These are phyloP conservation scores for Catharus bicknelli DNA, from an alignment of 2,113 vertebrate species.

Conservation along the genomic window DNA sequence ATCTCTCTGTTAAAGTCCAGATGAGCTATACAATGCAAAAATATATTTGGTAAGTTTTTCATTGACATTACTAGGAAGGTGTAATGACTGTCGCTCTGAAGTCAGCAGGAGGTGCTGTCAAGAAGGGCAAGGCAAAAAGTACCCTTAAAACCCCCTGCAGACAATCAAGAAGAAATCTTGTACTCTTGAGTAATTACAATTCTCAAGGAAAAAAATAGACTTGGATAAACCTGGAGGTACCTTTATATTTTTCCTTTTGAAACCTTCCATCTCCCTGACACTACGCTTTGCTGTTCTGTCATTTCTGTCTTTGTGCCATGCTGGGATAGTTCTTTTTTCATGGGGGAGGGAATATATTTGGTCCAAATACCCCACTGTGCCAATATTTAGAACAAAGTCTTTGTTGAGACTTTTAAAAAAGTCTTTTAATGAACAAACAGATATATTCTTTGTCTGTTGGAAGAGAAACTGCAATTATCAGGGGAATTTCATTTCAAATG, in stretches of 20 bases:
- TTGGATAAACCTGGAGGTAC: constrained; percentile 30
- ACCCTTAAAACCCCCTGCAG: not conserved
- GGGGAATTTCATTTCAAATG: constrained; percentile 27
- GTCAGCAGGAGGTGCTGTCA: constrained; percentile 63
- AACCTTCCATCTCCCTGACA: constrained; percentile 38
- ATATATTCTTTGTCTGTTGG: constrained; percentile 32
- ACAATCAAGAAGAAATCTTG: constrained; percentile 25
- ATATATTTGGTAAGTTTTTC: constrained; percentile 32
- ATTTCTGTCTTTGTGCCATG: constrained; percentile 14
- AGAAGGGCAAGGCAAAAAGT: not conserved
- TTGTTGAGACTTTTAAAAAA: not conserved
- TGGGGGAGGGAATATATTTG: not conserved
- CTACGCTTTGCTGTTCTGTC: not conserved
- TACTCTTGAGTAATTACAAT: constrained; percentile 50
- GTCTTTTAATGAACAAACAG: constrained; percentile 49
- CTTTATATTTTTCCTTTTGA: constrained; percentile 51
- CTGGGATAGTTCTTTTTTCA: not conserved
- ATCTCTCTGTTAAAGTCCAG: constrained; percentile 34
- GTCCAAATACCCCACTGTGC: not conserved
- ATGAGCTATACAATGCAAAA: constrained; percentile 39
- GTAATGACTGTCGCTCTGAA: constrained; percentile 49
- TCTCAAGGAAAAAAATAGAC: constrained; percentile 28
- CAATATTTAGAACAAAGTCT: constrained; percentile 47
- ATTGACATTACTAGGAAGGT: constrained; percentile 56
- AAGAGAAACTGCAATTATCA: constrained; percentile 37